Conservation (phyloP, 2,113 vertebrate species). For the Trogon surrucura region DNA sequence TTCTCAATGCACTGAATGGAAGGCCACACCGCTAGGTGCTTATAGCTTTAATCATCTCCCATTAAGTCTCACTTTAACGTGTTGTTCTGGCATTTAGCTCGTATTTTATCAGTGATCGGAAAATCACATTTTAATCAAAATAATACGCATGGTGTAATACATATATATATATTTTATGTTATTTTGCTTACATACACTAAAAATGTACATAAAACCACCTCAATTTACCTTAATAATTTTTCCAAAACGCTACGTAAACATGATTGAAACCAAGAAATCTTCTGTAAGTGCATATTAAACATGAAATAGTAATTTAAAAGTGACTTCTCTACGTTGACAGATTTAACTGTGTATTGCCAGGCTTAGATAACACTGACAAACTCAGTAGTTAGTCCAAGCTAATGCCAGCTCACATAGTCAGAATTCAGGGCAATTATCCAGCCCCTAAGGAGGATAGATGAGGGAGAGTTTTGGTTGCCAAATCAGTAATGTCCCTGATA, state of each 20-base stretch:
- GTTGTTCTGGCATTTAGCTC: background rate
- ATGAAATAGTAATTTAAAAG: background rate
- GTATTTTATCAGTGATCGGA: background rate
- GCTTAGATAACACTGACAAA: conserved; percentile 36
- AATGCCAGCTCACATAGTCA: conserved; percentile 28
- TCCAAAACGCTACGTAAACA: background rate
- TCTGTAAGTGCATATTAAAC: background rate
- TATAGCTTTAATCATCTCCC: background rate
- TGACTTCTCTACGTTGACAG: background rate
- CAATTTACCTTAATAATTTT: background rate
- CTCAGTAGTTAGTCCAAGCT: conserved; percentile 8
- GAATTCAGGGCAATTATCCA: conserved; percentile 42
- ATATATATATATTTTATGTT: background rate
- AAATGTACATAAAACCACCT: background rate
- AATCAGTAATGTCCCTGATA: conserved; percentile 16
- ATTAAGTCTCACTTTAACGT: background rate
- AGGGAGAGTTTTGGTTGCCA: conserved; percentile 50
- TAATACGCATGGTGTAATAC: background rate
- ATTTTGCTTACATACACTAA: background rate
- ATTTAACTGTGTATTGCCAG: background rate
- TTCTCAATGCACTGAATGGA: background rate
- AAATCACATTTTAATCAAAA: background rate
- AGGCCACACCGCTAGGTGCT: background rate
- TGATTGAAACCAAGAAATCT: background rate
- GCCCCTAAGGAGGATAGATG: background rate